Conservation (phyloP, 2,113 vertebrate species). For the Lepidothrix coronata region DNA sequence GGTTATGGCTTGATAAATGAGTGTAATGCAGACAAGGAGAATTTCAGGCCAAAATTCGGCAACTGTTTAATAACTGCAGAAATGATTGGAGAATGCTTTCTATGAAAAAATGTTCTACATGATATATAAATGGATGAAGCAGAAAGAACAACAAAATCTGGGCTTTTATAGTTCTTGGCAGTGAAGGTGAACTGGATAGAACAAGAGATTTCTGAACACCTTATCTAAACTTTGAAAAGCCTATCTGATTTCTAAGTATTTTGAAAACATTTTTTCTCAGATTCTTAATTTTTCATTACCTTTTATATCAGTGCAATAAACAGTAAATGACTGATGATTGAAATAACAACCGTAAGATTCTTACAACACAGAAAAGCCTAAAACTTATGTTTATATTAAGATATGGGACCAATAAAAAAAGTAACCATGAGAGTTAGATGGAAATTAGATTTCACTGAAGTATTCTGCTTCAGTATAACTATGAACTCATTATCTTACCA, state of each 20-base stretch:
- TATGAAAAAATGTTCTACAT: neutral
- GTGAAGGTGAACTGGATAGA: neutral
- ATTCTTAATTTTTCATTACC: neutral
- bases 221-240: neutral
- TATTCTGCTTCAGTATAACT: slow-evolving; percentile 8
- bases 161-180: neutral
- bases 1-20: neutral
- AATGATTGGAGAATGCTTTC: neutral
- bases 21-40: neutral
- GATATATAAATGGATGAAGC: neutral
- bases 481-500: slow-evolving; percentile 3
- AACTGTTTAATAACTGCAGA: neutral
- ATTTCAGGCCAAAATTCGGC: neutral
- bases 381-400: neutral
- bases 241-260: neutral
- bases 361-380: neutral
- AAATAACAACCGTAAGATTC: neutral
- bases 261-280: neutral
- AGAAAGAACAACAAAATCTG: slow-evolving; percentile 9
- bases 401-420: neutral
- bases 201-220: neutral
- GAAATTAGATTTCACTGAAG: neutral
- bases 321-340: neutral
- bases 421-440: neutral
- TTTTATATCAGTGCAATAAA: neutral